phyloP scores from a whole-genome alignment of 1,140 invertebrate genomes.

The Pseudomyrmex sp. region DNA sequence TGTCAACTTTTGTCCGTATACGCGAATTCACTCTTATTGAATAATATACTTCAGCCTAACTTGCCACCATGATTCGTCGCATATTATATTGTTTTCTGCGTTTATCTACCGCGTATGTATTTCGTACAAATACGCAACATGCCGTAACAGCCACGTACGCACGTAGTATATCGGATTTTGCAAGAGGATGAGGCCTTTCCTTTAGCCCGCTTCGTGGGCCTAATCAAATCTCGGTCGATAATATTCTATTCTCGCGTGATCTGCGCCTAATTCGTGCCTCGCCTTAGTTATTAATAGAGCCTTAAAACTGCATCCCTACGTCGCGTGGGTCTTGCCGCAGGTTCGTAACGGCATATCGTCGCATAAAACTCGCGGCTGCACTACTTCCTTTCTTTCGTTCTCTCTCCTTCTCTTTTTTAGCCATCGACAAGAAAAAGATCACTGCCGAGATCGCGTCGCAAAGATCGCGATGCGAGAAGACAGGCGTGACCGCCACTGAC shows the following conservation, averaged over 20 bases:
- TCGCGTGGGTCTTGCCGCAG: neutral
- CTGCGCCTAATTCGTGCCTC: slow-evolving; percentile 55
- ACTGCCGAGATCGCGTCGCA: slow-evolving; percentile 9
- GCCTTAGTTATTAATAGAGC: slow-evolving; percentile 57
- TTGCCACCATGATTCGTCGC: neutral
- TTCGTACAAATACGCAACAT: slow-evolving; percentile 46
- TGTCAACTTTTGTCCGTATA: neutral
- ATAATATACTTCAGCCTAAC: neutral
- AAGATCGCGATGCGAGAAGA: slow-evolving; percentile 40
- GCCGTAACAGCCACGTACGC: slow-evolving; percentile 6
- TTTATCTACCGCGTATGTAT: neutral
- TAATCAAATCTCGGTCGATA: slow-evolving; percentile 47
- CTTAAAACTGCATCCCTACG: slow-evolving; percentile 31
- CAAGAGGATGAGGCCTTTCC: neutral
- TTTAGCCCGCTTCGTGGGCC: neutral
- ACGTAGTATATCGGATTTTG: slow-evolving; percentile 8
- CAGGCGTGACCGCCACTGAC: slow-evolving; percentile 34
- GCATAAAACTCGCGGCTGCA: slow-evolving; percentile 17
- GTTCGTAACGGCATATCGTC: neutral
- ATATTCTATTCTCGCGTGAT: slow-evolving; percentile 55
- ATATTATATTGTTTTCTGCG: neutral
- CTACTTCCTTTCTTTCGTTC: neutral
- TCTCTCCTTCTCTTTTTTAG: neutral
- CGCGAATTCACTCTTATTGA: neutral
- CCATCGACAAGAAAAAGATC: too few relatives aligned